phyloP scores from a whole-genome alignment of 2,113 vertebrate genomes.

The Gopherus flavomarginatus region DNA sequence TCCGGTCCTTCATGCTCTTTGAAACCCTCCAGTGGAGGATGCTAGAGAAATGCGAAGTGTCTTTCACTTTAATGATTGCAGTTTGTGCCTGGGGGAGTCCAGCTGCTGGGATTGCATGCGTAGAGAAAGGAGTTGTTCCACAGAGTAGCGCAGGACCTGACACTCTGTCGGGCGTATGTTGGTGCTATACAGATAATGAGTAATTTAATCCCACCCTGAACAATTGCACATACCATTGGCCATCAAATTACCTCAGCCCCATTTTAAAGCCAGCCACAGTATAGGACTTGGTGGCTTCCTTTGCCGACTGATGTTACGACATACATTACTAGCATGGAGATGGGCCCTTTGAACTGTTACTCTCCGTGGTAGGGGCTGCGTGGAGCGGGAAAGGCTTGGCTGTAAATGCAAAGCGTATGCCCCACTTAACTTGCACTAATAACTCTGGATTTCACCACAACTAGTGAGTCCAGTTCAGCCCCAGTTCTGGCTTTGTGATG shows the following conservation, averaged over 20 bases:
- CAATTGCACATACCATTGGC: neutral
- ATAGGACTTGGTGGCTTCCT: neutral
- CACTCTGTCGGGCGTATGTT: neutral
- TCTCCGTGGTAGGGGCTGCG: neutral
- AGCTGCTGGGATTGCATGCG: neutral
- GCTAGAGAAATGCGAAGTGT: neutral
- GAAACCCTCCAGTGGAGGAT: neutral
- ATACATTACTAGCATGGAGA: neutral
- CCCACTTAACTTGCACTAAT: neutral
- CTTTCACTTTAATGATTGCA: neutral
- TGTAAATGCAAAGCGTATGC: neutral
- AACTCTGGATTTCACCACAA: neutral
- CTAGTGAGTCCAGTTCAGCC: neutral
- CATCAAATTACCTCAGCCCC: neutral
- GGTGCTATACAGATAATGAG: neutral
- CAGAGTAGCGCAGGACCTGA: neutral
- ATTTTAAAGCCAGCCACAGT: neutral
- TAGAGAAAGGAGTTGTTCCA: neutral
- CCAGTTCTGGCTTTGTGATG: neutral
- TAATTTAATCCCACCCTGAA: neutral
- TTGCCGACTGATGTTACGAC: neutral
- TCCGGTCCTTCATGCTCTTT: neutral
- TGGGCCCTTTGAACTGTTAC: neutral
- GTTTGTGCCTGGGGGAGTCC: too few species aligned
- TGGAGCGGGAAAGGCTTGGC: neutral